These are phyloP conservation scores for Babyrousa celebensis DNA, from an alignment of 2,797 vertebrate species.

Conservation along the genomic window DNA sequence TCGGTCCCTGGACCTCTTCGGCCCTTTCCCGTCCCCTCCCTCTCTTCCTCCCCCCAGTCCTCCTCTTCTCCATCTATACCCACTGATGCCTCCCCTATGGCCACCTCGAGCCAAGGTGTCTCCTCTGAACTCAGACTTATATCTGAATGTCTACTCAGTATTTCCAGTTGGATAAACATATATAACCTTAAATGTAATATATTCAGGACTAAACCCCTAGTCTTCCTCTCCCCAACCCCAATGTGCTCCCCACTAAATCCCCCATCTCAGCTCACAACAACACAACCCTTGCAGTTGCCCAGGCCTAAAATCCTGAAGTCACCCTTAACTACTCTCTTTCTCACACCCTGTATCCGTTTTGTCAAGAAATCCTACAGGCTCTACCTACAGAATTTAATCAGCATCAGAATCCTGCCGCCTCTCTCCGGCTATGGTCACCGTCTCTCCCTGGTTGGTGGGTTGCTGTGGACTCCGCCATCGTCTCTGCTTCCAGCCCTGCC, in stretches of 20 bases:
- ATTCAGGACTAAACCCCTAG: background rate
- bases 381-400: background rate
- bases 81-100: fast-evolving
- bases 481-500: background rate
- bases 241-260: background rate
- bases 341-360: background rate
- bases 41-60: background rate
- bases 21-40: background rate
- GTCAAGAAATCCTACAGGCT: background rate
- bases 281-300: background rate
- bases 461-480: background rate
- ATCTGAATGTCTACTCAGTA: background rate
- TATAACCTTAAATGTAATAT: background rate
- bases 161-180: background rate
- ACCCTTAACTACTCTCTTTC: background rate
- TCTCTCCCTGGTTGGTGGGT: no score
- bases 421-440: background rate
- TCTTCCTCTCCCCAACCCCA: background rate
- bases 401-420: background rate
- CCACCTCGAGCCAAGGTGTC: background rate
- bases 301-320: background rate
- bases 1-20: background rate
- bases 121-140: background rate
- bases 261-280: background rate
- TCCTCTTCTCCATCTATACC: background rate